Evolutionary conservation across 1,140 invertebrate genomes (phyloP).

Genomic region (Neodiprion fabricii): DNA sequence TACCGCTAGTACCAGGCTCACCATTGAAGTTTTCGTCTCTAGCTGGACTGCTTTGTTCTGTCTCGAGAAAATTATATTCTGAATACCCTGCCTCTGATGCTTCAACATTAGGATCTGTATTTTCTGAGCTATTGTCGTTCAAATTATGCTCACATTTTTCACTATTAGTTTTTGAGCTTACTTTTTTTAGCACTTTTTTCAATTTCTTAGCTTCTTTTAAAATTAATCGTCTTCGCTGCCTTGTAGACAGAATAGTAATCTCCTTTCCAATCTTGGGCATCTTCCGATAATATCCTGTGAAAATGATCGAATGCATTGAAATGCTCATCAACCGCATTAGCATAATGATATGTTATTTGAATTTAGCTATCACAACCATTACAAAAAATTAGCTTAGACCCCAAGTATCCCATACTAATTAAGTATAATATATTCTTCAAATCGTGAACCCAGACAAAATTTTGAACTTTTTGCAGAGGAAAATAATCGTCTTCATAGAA

Average conservation of each 20-base stretch:
- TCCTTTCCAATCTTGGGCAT: neutral
- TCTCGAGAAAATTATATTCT: too few species aligned
- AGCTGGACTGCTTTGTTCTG: too few species aligned
- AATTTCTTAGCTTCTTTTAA: neutral
- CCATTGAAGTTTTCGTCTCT: too few species aligned
- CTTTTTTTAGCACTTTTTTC: too few species aligned
- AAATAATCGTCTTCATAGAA: neutral
- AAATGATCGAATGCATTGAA: neutral
- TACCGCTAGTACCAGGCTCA: too few species aligned
- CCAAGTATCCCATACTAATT: too few species aligned
- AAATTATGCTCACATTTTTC: too few species aligned
- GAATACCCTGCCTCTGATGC: too few species aligned
- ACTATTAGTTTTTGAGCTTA: too few species aligned
- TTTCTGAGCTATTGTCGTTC: too few species aligned
- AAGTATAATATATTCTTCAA: neutral
- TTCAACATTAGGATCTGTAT: too few species aligned
- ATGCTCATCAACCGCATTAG: neutral
- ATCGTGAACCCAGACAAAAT: neutral
- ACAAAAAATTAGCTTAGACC: neutral
- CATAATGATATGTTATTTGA: neutral
- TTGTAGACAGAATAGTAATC: neutral
- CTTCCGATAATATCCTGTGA: neutral
- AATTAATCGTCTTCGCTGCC: neutral
- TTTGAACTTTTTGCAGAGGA: neutral
- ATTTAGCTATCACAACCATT: neutral